Percentiles rank a stretch among this genome's conserved stretches.
phyloP scores from a whole-genome alignment of 2,113 vertebrate species.

The Miniopterus natalensis region DNA sequence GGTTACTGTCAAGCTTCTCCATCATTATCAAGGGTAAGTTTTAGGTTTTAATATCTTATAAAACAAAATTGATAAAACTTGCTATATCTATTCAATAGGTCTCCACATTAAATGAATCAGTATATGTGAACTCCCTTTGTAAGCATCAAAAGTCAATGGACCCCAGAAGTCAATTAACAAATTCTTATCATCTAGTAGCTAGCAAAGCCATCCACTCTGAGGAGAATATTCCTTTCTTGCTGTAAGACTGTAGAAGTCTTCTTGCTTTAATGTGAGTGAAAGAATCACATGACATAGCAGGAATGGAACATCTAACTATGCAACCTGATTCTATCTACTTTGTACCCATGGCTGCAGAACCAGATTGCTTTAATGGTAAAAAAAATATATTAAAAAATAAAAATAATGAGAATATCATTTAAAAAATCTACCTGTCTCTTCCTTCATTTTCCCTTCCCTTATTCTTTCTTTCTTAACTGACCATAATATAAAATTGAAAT shows the following conservation, averaged over 20 bases:
- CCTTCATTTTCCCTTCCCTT: neutral
- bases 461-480: neutral
- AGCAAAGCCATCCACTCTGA: neutral
- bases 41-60: constrained; percentile 17
- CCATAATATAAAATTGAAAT: constrained; percentile 6
- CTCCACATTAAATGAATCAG: neutral
- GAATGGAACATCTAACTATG: neutral
- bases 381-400: neutral
- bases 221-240: constrained; percentile 3
- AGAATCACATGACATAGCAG: neutral
- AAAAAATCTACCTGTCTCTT: neutral
- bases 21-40: neutral
- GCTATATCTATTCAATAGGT: neutral
- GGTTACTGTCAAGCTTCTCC: neutral
- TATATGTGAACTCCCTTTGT: neutral
- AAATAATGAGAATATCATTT: neutral
- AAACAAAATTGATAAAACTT: constrained; percentile 46
- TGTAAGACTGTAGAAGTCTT: neutral
- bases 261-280: neutral
- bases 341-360: neutral
- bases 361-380: neutral
- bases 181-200: neutral
- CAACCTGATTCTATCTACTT: neutral
- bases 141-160: neutral
- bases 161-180: constrained; percentile 14